Evolutionary conservation across 2,888 invertebrate species (phyloP).

Genomic region (Ectemnius lituratus): DNA sequence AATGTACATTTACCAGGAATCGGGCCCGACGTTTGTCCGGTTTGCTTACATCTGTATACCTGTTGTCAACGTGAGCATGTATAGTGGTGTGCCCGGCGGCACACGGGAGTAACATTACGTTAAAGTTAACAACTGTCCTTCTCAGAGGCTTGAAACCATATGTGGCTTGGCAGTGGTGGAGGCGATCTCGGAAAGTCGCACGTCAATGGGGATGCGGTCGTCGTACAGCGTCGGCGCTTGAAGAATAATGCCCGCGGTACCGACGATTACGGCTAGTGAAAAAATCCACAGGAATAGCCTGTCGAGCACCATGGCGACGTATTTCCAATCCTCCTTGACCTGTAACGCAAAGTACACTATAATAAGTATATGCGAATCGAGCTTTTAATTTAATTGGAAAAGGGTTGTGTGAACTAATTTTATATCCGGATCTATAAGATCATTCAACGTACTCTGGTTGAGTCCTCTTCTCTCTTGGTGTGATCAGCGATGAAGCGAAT

Average conservation of each 20-base stretch:
- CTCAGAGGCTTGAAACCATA: conserved; percentile 78
- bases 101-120: conserved; percentile 32
- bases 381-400: not conserved
- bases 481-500: conserved; percentile 96
- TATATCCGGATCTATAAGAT: not conserved
- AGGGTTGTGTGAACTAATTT: not conserved
- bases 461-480: conserved; percentile 94
- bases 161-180: conserved; percentile 92
- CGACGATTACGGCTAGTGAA: conserved; percentile 95
- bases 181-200: conserved; percentile 92
- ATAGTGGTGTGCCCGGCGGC: conserved; percentile 15
- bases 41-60: conserved; percentile 16
- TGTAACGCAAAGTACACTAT: conserved; percentile 70
- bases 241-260: conserved; percentile 95
- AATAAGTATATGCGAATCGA: not conserved
- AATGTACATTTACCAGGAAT: too few relatives aligned
- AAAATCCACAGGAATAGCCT: conserved; percentile 98
- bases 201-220: conserved; percentile 92
- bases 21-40: conserved; percentile 3
- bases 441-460: conserved; percentile 84
- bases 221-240: conserved; percentile 97
- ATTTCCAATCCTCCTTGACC: conserved; percentile 99
- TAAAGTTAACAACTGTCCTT: conserved; percentile 50
- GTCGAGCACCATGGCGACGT: conserved; percentile 98
- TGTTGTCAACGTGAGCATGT: conserved; percentile 18